Evolutionary conservation across 2,888 invertebrate species (phyloP), one percentile per base, ranked within the genome.

Genomic region (Monochamus alternatus): DNA sequence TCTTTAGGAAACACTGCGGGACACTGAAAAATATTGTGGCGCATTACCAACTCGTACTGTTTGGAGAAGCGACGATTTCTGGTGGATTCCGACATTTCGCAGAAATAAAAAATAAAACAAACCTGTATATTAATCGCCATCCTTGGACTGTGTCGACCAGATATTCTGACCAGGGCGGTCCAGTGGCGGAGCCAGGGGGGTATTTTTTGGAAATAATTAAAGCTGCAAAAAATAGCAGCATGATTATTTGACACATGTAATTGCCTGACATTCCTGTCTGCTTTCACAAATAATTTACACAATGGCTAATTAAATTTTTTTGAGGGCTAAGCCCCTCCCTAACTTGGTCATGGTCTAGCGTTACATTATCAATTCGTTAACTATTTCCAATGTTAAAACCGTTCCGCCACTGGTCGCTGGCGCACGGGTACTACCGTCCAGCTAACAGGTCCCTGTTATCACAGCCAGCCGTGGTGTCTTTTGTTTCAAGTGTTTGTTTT

Each of bases 401-500:
- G 22, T 22, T 47, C 47, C 47, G 47, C 47, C 47, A 3, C 10
- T 47, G 47, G 47, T 12, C 0, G 3, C 12, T 47, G 47, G 9
- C 47, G 7, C 22, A 30, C 58, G 58, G 14, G 30, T 9, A 58
- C 58, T 22, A 58, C 14, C 58, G 9, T 14, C 30, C 30, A 9
- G 8, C 8, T 9, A 58, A 8, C 22, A 14, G 58, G 30, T 30
- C 58, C 22, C n/a, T 38, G 10, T 59, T 67, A 68, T 68, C 68
- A 58, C 58, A 59, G 55, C 22, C 12, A 47, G 47, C 47, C 47
- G 47, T 12, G 4, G 43, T 59, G 43, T 38, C 68, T 75, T 78
- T 76, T 78, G 78, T 78, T 77, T 78, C 75, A 65, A 30, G 31
- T 69, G 71, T 75, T 75, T 73, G 72, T 75, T 78, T 78, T 51